Conservation (phyloP, 2,113 vertebrate species). For the Raja brachyura region DNA sequence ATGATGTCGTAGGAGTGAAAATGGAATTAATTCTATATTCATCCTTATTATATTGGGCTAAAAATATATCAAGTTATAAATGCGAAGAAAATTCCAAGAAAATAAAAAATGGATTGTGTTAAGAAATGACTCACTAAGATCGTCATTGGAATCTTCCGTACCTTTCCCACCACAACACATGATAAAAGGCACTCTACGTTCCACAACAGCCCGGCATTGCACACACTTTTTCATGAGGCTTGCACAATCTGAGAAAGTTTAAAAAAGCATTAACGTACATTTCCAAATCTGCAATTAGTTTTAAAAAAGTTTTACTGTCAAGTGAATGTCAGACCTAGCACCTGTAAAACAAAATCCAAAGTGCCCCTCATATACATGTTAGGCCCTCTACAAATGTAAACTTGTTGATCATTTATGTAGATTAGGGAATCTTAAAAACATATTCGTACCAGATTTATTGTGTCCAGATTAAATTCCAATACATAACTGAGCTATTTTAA, state of each 20-base stretch:
- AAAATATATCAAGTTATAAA: neutral
- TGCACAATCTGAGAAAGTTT: slow-evolving; percentile 74
- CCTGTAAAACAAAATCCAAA: too few species aligned
- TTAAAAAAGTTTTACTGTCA: too few species aligned
- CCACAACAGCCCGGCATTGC: slow-evolving; percentile 93
- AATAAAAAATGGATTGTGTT: slow-evolving; percentile 57
- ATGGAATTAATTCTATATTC: neutral
- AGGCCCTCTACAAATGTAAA: too few species aligned
- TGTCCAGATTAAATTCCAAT: too few species aligned
- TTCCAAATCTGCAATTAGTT: too few species aligned
- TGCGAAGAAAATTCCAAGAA: slow-evolving; percentile 24
- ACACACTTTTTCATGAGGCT: slow-evolving; percentile 98
- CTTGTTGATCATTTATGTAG: too few species aligned
- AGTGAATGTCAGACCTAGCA: too few species aligned
- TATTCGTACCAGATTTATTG: too few species aligned
- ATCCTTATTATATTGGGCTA: neutral
- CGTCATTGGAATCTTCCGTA: slow-evolving; percentile 86
- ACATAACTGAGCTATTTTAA: too few species aligned
- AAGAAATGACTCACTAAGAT: slow-evolving; percentile 84
- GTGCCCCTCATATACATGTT: too few species aligned
- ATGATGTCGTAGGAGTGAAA: neutral
- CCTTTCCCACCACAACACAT: slow-evolving; percentile 95
- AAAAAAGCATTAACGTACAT: neutral
- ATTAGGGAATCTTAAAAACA: too few species aligned
- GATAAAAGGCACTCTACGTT: slow-evolving; percentile 88